Conservation (phyloP, 2,888 invertebrate species). For the Pandemis corylana region DNA sequence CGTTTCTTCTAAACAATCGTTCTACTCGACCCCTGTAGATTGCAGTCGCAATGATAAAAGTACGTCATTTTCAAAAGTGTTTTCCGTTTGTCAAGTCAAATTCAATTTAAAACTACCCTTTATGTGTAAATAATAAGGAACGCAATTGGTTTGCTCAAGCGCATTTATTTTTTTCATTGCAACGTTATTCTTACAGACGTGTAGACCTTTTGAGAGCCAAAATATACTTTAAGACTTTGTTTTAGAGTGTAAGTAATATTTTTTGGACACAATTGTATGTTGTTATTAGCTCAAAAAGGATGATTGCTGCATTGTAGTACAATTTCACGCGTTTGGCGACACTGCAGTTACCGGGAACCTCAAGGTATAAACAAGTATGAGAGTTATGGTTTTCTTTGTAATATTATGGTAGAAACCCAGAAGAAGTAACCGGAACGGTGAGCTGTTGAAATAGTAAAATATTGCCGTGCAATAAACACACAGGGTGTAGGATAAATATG, state of each 20-base stretch:
- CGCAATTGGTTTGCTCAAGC: neutral
- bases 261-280: neutral
- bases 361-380: constrained; percentile 29
- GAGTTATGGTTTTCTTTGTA: constrained; percentile 16
- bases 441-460: neutral
- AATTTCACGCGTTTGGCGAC: constrained; percentile 43
- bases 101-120: neutral
- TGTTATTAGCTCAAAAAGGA: constrained; percentile 35
- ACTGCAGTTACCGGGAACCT: constrained; percentile 39
- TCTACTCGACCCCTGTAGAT: constrained; percentile 34
- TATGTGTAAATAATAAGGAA: neutral
- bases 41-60: constrained; percentile 19
- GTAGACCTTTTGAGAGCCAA: neutral
- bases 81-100: neutral
- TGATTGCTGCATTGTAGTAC: constrained; percentile 42
- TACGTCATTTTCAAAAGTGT: constrained; percentile 15
- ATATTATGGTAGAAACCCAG: neutral
- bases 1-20: constrained; percentile 36
- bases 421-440: neutral
- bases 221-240: neutral
- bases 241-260: neutral
- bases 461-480: neutral
- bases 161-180: neutral
- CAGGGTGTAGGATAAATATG: neutral
- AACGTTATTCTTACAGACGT: constrained; percentile 14